Evolutionary conservation across 2,888 invertebrate genomes (phyloP), one percentile per base, ranked within the genome.

Genomic region (Papilio protenor): DNA sequence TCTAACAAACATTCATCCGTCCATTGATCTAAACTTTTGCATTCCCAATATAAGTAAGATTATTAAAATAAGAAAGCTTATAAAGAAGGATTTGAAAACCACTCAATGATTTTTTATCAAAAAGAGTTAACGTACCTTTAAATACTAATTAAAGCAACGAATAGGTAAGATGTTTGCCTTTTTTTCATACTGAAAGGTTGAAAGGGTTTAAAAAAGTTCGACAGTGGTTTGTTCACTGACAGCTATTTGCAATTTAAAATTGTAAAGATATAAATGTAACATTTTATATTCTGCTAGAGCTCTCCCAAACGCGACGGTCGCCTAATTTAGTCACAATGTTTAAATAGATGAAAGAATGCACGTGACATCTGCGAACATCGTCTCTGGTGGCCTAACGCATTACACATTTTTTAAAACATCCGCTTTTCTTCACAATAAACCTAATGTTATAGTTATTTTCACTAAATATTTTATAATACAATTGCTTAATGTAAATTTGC

Each of bases 321-420:
- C 59, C 49, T 61, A 61, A 61, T 47, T 61, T 49, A 61, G 61
- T 33, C 18, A 18, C 27, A 45, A 61, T 61, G 6, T 73, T 59
- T 47, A 45, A 73, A 40, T 59, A 64, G 27, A 64, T 61, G 16
- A 23, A 74, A 27, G 27, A 49, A 23, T 27, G 47, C 45, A 72
- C 6, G 33, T 52, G 52, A 64, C 52, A 52, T 66, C 23, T 73
- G 18, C 18, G 33, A 59, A 18, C 59, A 49, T 64, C 47, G 40
- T 74, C 64, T 33, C 27, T 14, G 74, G 74, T 27, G 49, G 74
- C 47, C 49, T 47, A 10, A 49, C n/a, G 12, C 49, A n/a, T 45
- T 61, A 47, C 21, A 21, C 0, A 16, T 61, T 61, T 61, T 59
- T 57, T 27, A 23, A 23, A 59, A 21, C 23, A 23, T 21, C 33